A percentile compares a stretch with the other conserved stretches of the same genome.
These are phyloP conservation scores for Mesoclemmys tuberculata DNA, from an alignment of 2,113 vertebrate genomes.

Conservation along the genomic window DNA sequence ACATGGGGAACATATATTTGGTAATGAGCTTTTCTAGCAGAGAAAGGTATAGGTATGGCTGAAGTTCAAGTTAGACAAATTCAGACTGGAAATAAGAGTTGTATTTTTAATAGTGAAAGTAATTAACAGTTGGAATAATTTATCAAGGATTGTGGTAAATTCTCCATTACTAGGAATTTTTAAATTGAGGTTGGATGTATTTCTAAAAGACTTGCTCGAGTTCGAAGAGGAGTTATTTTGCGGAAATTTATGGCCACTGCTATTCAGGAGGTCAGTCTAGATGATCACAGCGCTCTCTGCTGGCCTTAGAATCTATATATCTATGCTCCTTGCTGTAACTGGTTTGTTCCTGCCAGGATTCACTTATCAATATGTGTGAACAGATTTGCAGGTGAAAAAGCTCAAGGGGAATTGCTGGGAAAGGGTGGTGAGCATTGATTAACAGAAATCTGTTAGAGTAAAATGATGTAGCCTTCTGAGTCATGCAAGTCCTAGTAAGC, in stretches of 20 bases:
- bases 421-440: not conserved
- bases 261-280: not conserved
- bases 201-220: not conserved
- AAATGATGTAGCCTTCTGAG: not conserved
- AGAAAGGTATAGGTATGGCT: not conserved
- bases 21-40: not conserved
- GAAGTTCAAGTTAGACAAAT: not conserved
- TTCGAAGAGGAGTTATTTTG: not conserved
- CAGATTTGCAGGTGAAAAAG: not conserved
- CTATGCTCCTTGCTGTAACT: not conserved
- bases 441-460: not conserved
- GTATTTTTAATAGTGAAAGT: not conserved
- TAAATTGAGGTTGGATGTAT: not conserved
- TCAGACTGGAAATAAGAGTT: not conserved
- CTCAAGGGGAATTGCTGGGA: not conserved
- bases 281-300: not conserved
- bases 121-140: not conserved
- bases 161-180: not conserved
- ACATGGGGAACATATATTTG: not conserved
- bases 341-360: not conserved
- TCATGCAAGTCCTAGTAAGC: accelerated
- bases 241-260: not conserved
- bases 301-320: not conserved
- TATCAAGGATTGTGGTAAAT: not conserved
- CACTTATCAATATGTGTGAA: not conserved